Percentiles rank a stretch among this genome's conserved stretches.
Conservation (phyloP, 1,140 invertebrate genomes). For the Drosophila elegans region DNA sequence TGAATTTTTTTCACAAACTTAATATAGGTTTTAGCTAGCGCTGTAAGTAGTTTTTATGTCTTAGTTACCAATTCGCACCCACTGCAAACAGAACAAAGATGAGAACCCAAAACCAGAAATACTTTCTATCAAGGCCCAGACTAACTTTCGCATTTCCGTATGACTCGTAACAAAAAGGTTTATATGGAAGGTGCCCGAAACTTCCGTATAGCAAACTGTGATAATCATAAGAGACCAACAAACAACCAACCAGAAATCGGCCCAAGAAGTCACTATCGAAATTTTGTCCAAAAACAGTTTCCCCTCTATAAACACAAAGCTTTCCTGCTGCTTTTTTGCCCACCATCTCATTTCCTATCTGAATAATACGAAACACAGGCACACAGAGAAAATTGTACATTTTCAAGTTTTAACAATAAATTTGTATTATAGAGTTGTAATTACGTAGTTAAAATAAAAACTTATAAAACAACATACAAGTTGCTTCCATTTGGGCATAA, state of each 20-base stretch:
- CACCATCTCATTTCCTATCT: neutral
- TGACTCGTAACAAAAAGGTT: constrained; percentile 53
- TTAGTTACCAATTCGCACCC: constrained; percentile 67
- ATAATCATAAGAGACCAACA: constrained; percentile 74
- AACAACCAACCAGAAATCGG: constrained; percentile 42
- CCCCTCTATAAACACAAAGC: constrained; percentile 1
- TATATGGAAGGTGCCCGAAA: constrained; percentile 57
- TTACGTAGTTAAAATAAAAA: constrained; percentile 76
- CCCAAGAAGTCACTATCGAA: constrained; percentile 32
- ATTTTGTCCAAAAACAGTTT: constrained; percentile 42
- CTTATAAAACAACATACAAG: constrained; percentile 26
- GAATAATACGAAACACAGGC: constrained; percentile 10
- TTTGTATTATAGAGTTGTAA: constrained; percentile 83
- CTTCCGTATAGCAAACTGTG: constrained; percentile 82
- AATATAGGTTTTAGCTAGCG: constrained; percentile 69
- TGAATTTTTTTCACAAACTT: constrained; percentile 70
- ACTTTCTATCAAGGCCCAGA: constrained; percentile 19
- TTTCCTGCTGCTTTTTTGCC: constrained; percentile 16
- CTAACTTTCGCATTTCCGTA: constrained; percentile 43
- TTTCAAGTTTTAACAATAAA: constrained; percentile 68
- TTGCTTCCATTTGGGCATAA: neutral
- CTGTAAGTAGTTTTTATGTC: constrained; percentile 77
- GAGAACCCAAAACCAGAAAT: constrained; percentile 7
- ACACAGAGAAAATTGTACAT: constrained; percentile 64
- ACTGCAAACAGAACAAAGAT: constrained; percentile 17